Base-by-base conservation (phyloP, 1,140 invertebrate genomes). In the Tigriopus japonicus region DNA sequence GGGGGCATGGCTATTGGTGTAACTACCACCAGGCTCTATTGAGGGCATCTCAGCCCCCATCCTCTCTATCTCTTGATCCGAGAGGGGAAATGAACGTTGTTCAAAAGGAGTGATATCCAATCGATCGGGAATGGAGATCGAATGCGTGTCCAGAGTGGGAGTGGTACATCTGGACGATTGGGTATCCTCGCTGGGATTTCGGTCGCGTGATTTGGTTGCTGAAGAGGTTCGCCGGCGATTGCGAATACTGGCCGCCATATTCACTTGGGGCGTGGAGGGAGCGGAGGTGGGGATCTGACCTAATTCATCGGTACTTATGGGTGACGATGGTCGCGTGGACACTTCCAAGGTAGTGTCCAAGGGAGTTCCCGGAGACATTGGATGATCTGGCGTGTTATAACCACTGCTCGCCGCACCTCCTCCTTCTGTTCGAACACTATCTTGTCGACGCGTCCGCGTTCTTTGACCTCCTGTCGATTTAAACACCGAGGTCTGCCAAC, bases 301-400 rank as follows among this genome's bases (percentile, higher is more conserved):
- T 15, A 17, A 17, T 49, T 49, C 45, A 21, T 49, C 45, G 28
- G 28, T 35, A 35, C 28, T 35, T 35, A 35, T 35, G 2, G 55
- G 55, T 17, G 55, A 41, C 17, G 55, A 58, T 17, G 55, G 55
- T 10, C 55, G 13, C 3, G 55, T 58, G 28, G 24, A 41, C 35
- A 40, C 55, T 42, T 58, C 55, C 17, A 54, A 15, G 21, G 52
- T 21, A 6, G 21, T 28, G 28, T 35, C 55, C 55, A 58, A 43
- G 14, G 15, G 28, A 42, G 55, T 17, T n/a, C 55, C 40, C 3
- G 40, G 55, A 6, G 45, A 49, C 45, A 49, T 49, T 2, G 55
- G 55, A 35, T 35, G 28, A n/a, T 58, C 55, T 7, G 55, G 55
- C 10, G 55, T 58, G 40, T 58, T 58, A 42, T 41, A 58, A 13